These are phyloP conservation scores for Paralichthys olivaceus DNA, from an alignment of 2,113 vertebrate genomes.

Conservation along the genomic window DNA sequence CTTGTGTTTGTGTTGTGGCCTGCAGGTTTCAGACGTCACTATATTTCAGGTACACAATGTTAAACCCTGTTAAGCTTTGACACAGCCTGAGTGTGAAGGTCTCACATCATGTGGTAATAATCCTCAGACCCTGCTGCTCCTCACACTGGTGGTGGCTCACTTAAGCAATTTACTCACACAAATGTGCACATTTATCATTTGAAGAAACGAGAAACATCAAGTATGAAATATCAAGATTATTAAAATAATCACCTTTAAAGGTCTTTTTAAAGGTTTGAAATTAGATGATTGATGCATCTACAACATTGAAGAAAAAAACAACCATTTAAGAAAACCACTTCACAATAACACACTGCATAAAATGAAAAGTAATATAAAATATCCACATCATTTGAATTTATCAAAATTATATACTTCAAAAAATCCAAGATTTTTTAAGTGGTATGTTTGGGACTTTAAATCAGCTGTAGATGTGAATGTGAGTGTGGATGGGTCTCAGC, in stretches of 20 bases:
- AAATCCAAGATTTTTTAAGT: too few species aligned
- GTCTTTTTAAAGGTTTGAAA: not conserved
- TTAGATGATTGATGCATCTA: too few species aligned
- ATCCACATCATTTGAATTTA: too few species aligned
- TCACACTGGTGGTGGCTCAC: not conserved
- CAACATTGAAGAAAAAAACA: too few species aligned
- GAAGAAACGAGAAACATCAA: not conserved
- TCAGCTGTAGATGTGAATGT: too few species aligned
- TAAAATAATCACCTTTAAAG: not conserved
- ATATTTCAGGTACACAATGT: slow-evolving; percentile 58
- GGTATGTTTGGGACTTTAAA: too few species aligned
- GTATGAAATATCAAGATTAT: not conserved
- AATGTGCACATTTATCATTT: not conserved
- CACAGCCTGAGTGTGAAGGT: not conserved
- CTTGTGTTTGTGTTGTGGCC: slow-evolving; percentile 21
- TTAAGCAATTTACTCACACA: slow-evolving; percentile 3
- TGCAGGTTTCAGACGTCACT: slow-evolving; percentile 23
- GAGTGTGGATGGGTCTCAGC: too few species aligned
- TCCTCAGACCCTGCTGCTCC: slow-evolving; percentile 14
- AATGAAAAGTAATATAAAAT: too few species aligned
- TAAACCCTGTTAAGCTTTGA: slow-evolving; percentile 41
- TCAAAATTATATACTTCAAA: too few species aligned
- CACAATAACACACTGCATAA: too few species aligned
- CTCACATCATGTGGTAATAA: slow-evolving; percentile 11
- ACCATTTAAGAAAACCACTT: too few species aligned